Base-by-base conservation (phyloP, 2,797 vertebrate species). In the Mormyrops boulengeri region DNA sequence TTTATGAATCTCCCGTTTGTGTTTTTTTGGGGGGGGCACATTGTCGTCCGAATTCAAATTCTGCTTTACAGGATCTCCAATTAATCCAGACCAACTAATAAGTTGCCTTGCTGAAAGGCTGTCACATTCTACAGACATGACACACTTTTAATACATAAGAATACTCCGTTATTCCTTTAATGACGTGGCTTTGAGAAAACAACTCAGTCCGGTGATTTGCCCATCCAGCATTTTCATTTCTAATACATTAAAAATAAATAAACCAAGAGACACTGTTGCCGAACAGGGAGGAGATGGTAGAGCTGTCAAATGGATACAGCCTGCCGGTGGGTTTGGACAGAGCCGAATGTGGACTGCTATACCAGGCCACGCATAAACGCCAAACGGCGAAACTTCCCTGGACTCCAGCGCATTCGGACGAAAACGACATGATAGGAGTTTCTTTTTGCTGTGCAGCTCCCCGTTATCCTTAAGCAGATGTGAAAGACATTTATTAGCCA, bases 1-100 rank as follows among this genome's bases (percentile, higher is more conserved):
- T 17, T 91, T 90, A 55, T 91, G 47, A 34, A 41, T 22, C 22
- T 69, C 17, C 49, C 14, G 41, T 62, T 19, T 73, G 17, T 87
- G 44, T 34, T 14, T 44, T 34, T 80, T 53, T 57, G 14, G 9
- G 9, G 26, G 62, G 60, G 22, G 41, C 41, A 88, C 34, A 53
- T 88, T 38, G 8, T 41, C 47, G 41, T 41, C 38, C 44, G 73
- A 80, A 80, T 80, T 80, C 38, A 44, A 41, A 80, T n/a, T 80
- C 12, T 85, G 84, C 84, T 50, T 52, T 53, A 50, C 12, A 53
- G n/a, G 11, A 85, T 12, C 12, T 50, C 26, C 44, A 52, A 4
- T 26, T 26, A 12, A 85, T 50, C 3, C 26, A 49, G 7, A 11
- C 34, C 69, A 73, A 73, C 14, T 41, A 38, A 34, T 73, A 6